Base-by-base conservation (phyloP, 2,888 invertebrate species). In the Ceramica pisi region DNA sequence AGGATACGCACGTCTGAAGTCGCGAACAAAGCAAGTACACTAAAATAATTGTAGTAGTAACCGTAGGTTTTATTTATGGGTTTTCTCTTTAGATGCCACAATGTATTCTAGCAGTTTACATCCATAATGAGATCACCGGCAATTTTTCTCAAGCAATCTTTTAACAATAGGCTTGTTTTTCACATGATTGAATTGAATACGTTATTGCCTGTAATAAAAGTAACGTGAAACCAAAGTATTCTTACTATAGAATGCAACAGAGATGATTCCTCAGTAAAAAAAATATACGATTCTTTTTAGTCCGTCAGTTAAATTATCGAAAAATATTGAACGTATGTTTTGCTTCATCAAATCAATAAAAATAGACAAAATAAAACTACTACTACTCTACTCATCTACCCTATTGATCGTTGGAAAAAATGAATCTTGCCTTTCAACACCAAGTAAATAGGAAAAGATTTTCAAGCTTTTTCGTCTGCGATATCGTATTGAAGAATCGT, bases 401-500 rank as follows among this genome's bases (percentile, higher is more conserved):
- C 1, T 35, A 65, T 51, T 16, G 26, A 31, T 35, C 5, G 4
- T 19, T 38, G 21, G 9, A 44, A 61, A 56, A 26, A 26, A 38
- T 16, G 1, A 67, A 61, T 41, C 10, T 69, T 41, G n/a, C 44
- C 21, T 53, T 68, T 23, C 12, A 57, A 76, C 46, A 55, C 35
- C 21, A 60, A 72, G n/a, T 56, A 66, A 64, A 75, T 68, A 69
- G 51, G 67, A 79, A 82, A 68, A 59, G 48, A 60, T 67, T 74
- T 71, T 75, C 53, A 71, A 67, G 62, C 51, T 71, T 31, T 57
- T 59, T 71, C 71, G 73, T 71, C 64, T 63, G 41, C 71, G 67
- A 69, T 81, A 83, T 78, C 79, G 78, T 77, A 88, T 87, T 82
- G 82, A 86, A 80, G 71, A 87, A 84, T 76, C 80, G 66, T 86